Evolutionary conservation across 2,888 invertebrate genomes (phyloP).

Genomic region (Cerceris ruficornis): DNA sequence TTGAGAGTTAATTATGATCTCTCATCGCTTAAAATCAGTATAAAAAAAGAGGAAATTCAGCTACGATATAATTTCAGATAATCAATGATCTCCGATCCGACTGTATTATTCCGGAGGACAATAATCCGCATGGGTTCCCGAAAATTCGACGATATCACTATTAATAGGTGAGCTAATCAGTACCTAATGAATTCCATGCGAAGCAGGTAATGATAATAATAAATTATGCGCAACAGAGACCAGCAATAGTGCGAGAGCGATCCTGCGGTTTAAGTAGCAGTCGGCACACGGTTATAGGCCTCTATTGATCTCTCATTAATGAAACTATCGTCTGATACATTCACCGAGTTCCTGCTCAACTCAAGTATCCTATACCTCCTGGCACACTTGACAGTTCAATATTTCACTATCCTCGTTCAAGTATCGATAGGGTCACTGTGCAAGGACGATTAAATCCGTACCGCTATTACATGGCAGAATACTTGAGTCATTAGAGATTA

Average conservation of each 20-base stretch:
- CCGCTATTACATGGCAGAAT: constrained; percentile 48
- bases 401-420: constrained; percentile 45
- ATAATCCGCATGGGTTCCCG: constrained; percentile 4
- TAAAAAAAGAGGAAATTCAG: no score
- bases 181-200: constrained; percentile 49
- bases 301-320: constrained; percentile 60
- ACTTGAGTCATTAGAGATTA: constrained; percentile 6
- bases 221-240: constrained; percentile 39
- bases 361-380: constrained; percentile 55
- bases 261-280: constrained; percentile 44
- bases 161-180: constrained; percentile 42
- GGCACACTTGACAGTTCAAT: constrained; percentile 56
- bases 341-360: constrained; percentile 45
- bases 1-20: no score
- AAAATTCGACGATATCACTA: constrained; percentile 42
- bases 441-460: constrained; percentile 48
- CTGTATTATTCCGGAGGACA: background rate
- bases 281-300: constrained; percentile 48
- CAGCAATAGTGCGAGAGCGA: constrained; percentile 19
- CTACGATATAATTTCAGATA: no score
- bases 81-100: no score
- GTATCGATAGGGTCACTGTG: constrained; percentile 34
- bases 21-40: no score
- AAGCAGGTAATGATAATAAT: constrained; percentile 48
- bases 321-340: constrained; percentile 62